Base-by-base conservation (phyloP, 1,140 invertebrate genomes). In the Zaprionus ghesquierei region DNA sequence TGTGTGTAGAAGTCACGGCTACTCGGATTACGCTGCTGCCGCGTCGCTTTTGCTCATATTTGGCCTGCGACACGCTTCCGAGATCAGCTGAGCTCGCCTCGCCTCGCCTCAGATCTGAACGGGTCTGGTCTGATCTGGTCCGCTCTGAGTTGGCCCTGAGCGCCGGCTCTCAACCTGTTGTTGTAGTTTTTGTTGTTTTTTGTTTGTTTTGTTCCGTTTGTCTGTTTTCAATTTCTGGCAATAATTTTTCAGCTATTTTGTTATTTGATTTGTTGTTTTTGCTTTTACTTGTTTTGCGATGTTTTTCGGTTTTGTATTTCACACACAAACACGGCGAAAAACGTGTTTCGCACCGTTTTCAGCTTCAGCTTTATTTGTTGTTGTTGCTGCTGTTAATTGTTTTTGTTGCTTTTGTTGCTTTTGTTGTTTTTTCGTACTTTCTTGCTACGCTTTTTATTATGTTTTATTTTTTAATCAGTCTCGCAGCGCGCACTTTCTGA, bases 301-400 rank as follows among this genome's bases (percentile, higher is more conserved):
- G 65, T 63, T 51, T 61, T 79, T 73, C 31, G 31, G 49, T 69
- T 44, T 49, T 54, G 55, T 69, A 51, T 58, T 29, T 38, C 46
- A 71, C 59, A 72, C 62, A 59, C 59, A 72, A 54, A 59, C 54
- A 54, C 27, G 27, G 27, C 33, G 33, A 35, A 86, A n/a, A 89
- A 89, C 84, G 84, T 89, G 84, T 87, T 87, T 87, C 65, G 65
- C 72, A 61, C 75, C 65, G 81, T 86, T 85, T 86, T 70, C 66
- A 75, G n/a, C n/a, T n/a, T n/a, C 75, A 68, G 75, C 60, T 71
- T 50, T 58, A 31, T 59, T 62, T 18, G 65, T 55, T 44, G 31
- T 29, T 60, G 53, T 22, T 49, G 58, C 65, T 60, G n/a, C n/a
- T n/a, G 65, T 61, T 80, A 53, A 64, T 69, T 33, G 25, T 27